A percentile compares a stretch with the other conserved stretches of the same genome.
These are phyloP conservation scores for Saturnia japonica DNA, from an alignment of 2,888 invertebrate genomes.

Conservation along the genomic window DNA sequence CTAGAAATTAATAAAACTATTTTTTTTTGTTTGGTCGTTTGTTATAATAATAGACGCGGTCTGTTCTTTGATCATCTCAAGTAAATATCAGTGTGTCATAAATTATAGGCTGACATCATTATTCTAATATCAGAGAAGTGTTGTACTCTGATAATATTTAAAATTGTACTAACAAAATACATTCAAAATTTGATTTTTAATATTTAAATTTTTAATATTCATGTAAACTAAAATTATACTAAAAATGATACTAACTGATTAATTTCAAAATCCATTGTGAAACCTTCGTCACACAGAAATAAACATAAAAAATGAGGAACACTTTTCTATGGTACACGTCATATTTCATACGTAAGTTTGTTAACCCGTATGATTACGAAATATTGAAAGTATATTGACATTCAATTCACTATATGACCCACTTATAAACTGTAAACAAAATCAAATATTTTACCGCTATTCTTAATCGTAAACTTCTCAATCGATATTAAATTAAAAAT, in stretches of 20 bases:
- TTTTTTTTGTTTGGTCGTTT: too few relatives aligned
- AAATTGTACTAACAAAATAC: neutral
- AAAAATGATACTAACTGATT: neutral
- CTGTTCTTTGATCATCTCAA: too few relatives aligned
- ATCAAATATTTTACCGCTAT: slow-evolving; percentile 4
- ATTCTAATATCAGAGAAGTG: neutral
- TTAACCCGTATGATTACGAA: neutral
- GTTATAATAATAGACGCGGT: too few relatives aligned
- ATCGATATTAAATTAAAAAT: slow-evolving; percentile 32
- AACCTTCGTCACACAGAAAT: neutral
- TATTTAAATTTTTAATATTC: neutral
- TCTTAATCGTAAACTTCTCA: neutral
- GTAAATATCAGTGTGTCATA: too few relatives aligned
- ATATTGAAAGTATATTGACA: neutral
- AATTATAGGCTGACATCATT: too few relatives aligned
- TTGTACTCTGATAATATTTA: neutral
- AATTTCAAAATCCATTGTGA: neutral
- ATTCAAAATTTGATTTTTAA: too few relatives aligned
- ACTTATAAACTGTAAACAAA: neutral
- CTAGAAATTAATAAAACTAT: too few relatives aligned
- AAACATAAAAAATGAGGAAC: too few relatives aligned
- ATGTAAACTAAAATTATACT: neutral
- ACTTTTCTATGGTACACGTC: too few relatives aligned
- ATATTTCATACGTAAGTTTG: too few relatives aligned
- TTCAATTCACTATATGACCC: neutral